phyloP scores from a whole-genome alignment of 2,797 vertebrate genomes.

The Gallinago nigripennis region DNA sequence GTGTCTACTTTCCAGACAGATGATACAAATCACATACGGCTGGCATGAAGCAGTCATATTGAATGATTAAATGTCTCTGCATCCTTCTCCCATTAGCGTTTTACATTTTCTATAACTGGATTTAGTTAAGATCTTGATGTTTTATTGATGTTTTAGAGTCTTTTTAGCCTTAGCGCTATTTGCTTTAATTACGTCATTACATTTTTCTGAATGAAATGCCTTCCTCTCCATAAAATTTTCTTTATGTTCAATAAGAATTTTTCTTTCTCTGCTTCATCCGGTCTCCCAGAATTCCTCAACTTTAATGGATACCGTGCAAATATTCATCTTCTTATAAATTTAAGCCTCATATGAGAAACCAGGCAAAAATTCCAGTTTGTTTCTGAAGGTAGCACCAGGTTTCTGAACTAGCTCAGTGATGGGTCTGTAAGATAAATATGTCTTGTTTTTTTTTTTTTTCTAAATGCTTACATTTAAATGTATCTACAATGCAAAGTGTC shows the following conservation, averaged over 20 bases:
- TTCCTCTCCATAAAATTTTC: not conserved
- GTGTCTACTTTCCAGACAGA: not conserved
- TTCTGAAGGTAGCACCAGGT: not conserved
- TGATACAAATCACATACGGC: not conserved
- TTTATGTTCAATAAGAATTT: not conserved
- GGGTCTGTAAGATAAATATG: not conserved
- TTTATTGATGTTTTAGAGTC: not conserved
- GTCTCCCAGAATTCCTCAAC: not conserved
- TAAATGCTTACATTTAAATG: conserved; percentile 25
- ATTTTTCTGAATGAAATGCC: not conserved
- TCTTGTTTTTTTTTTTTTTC: not conserved
- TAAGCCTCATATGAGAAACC: not conserved
- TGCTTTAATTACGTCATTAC: not conserved
- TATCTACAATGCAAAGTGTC: not conserved
- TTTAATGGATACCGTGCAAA: not conserved
- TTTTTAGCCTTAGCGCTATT: not conserved
- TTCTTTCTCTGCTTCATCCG: not conserved
- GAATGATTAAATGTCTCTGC: not conserved
- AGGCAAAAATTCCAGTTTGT: not conserved
- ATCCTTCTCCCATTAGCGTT: not conserved
- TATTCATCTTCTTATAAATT: not conserved
- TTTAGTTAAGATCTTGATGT: not conserved
- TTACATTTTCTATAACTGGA: not conserved
- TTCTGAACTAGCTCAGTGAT: not conserved
- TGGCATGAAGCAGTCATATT: not conserved